phyloP scores from a whole-genome alignment of 2,888 invertebrate genomes.

The Flexamia atlantica region DNA sequence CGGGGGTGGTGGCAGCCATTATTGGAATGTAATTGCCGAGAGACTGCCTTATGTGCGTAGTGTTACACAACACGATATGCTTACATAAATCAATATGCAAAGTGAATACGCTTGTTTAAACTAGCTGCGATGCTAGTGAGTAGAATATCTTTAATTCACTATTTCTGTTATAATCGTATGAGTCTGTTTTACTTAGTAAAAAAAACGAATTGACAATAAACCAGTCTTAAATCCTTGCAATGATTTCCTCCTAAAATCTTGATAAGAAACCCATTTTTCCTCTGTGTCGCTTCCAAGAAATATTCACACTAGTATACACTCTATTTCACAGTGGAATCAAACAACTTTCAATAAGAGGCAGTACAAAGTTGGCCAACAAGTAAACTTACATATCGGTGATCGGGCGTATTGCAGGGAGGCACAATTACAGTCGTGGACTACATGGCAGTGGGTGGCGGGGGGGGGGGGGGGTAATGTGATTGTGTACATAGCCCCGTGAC shows the following conservation, averaged over 20 bases:
- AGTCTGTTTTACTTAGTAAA: too few species aligned
- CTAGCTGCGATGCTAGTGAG: too few species aligned
- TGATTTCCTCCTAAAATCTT: too few species aligned
- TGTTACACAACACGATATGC: not conserved
- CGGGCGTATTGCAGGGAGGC: not conserved
- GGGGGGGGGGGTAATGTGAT: conserved; percentile 28
- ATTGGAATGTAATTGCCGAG: not conserved
- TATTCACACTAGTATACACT: too few species aligned
- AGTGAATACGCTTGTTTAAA: too few species aligned
- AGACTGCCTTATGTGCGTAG: not conserved
- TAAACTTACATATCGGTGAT: not conserved
- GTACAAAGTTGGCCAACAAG: not conserved
- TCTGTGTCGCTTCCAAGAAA: too few species aligned
- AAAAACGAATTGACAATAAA: too few species aligned
- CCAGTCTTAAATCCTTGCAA: too few species aligned
- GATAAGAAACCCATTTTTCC: too few species aligned
- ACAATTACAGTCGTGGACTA: not conserved
- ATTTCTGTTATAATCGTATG: too few species aligned
- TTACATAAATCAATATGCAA: too few species aligned
- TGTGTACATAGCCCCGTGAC: conserved; percentile 39
- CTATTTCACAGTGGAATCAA: not conserved
- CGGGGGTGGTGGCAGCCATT: not conserved
- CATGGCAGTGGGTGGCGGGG: not conserved
- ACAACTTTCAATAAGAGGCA: not conserved
- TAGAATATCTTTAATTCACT: not conserved